Evolutionary conservation across 1,140 invertebrate genomes (phyloP).

Genomic region (Cydia pomonella): DNA sequence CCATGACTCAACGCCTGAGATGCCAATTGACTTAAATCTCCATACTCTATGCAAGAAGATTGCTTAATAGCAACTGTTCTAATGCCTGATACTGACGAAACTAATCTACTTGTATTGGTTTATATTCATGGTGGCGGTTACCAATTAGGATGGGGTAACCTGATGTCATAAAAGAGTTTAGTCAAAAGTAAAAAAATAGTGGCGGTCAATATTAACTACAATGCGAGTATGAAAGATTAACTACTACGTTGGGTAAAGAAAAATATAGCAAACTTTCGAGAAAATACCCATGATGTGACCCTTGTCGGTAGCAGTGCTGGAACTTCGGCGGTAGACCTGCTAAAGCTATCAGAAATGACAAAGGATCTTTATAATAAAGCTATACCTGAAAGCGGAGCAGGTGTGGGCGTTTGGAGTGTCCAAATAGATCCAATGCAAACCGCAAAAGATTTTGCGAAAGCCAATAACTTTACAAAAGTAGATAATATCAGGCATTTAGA

Average conservation of each 20-base stretch:
- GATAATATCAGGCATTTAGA: slow-evolving; percentile 48
- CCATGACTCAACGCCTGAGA: slow-evolving; percentile 1
- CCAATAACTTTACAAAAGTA: slow-evolving; percentile 40
- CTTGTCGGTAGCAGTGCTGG: slow-evolving; percentile 51
- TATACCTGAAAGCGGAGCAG: slow-evolving; percentile 49
- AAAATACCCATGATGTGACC: slow-evolving; percentile 54
- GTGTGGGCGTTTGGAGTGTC: slow-evolving; percentile 37
- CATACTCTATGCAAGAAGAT: slow-evolving; percentile 35
- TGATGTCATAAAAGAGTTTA: slow-evolving; percentile 39
- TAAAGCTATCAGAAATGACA: slow-evolving; percentile 43
- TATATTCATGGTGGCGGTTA: slow-evolving; percentile 52
- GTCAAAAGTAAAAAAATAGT: slow-evolving; percentile 33
- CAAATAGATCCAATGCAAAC: slow-evolving; percentile 47
- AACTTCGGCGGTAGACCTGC: slow-evolving; percentile 44
- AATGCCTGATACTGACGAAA: slow-evolving; percentile 38
- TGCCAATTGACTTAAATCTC: neutral
- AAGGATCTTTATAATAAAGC: slow-evolving; percentile 50
- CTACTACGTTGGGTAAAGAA: slow-evolving; percentile 51
- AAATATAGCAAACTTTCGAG: slow-evolving; percentile 53
- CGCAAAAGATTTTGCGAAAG: slow-evolving; percentile 43
- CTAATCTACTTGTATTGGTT: slow-evolving; percentile 43
- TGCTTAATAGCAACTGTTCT: slow-evolving; percentile 45
- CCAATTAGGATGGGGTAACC: slow-evolving; percentile 43
- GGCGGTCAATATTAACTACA: slow-evolving; percentile 52
- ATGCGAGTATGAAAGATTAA: slow-evolving; percentile 59